These are phyloP conservation scores for Argyrosomus japonicus DNA, from an alignment of 2,113 vertebrate species.

Conservation along the genomic window DNA sequence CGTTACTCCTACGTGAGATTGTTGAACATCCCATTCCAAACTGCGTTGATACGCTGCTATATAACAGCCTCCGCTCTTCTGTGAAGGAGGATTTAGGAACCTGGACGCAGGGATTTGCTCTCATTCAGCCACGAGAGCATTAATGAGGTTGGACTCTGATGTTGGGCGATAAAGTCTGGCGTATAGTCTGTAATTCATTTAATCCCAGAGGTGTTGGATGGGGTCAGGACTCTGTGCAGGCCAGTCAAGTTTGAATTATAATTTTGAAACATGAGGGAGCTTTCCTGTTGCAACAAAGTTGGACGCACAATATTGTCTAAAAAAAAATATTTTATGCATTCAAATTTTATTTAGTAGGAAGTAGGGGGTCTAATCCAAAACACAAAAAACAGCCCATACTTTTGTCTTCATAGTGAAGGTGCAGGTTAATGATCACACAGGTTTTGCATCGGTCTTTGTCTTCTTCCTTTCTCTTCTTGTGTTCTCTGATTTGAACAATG, in stretches of 20 bases:
- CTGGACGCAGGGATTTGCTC: not conserved
- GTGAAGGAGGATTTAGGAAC: not conserved
- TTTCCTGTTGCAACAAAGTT: constrained; percentile 8
- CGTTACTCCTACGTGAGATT: not conserved
- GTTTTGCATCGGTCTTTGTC: not conserved
- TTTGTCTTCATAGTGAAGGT: not conserved
- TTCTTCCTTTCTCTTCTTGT: not conserved
- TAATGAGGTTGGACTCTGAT: not conserved
- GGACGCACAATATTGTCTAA: not conserved
- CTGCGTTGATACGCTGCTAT: not conserved
- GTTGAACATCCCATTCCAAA: not conserved
- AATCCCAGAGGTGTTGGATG: not conserved
- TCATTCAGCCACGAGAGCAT: not conserved
- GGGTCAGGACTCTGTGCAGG: not conserved
- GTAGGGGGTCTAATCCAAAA: not conserved
- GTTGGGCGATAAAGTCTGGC: not conserved
- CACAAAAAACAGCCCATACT: not conserved
- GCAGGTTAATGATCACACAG: not conserved
- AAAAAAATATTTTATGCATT: not conserved
- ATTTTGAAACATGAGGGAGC: not conserved
- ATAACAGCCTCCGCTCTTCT: not conserved
- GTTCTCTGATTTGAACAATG: constrained; percentile 13
- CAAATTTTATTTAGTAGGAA: not conserved
- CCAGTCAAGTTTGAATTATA: not conserved
- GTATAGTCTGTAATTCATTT: not conserved